These are phyloP conservation scores for Stenodema calcarata DNA, from an alignment of 2,888 invertebrate species.

Conservation along the genomic window DNA sequence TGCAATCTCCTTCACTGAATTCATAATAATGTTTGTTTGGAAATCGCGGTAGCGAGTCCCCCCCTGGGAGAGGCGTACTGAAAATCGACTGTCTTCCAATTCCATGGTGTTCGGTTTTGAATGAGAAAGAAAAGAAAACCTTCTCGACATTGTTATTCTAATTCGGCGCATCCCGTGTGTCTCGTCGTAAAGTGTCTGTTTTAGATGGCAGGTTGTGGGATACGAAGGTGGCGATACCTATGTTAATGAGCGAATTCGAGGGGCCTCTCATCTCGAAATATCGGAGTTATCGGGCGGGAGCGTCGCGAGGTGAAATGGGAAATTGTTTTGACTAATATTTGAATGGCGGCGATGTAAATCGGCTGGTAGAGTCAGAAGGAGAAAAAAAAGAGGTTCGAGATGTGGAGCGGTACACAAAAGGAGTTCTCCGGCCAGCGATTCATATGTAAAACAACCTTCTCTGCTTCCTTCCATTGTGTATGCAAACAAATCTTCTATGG, in stretches of 20 bases:
- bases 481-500: conserved; percentile 39
- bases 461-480: conserved; percentile 34
- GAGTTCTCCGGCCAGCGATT: conserved; percentile 22
- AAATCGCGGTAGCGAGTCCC: neutral
- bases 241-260: conserved; percentile 19
- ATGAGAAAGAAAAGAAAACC: neutral
- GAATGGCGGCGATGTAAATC: conserved; percentile 26
- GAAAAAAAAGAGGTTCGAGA: neutral
- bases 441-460: conserved; percentile 42
- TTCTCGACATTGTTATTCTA: conserved; percentile 1
- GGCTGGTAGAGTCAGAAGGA: neutral
- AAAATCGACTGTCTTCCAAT: conserved; percentile 1
- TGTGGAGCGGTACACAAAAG: conserved; percentile 31
- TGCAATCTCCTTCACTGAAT: neutral
- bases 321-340: conserved; percentile 43
- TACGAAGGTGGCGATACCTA: conserved; percentile 21
- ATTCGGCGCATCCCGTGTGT: conserved; percentile 5
- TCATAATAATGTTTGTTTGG: neutral
- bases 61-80: neutral
- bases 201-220: neutral
- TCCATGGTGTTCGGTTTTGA: neutral
- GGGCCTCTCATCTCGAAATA: neutral
- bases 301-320: conserved; percentile 10
- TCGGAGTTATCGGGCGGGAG: neutral
- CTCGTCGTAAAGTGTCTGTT: neutral